Percentiles rank a stretch among this genome's conserved stretches.
Conservation (phyloP, 2,888 invertebrate genomes). For the Amitus sp. region DNA sequence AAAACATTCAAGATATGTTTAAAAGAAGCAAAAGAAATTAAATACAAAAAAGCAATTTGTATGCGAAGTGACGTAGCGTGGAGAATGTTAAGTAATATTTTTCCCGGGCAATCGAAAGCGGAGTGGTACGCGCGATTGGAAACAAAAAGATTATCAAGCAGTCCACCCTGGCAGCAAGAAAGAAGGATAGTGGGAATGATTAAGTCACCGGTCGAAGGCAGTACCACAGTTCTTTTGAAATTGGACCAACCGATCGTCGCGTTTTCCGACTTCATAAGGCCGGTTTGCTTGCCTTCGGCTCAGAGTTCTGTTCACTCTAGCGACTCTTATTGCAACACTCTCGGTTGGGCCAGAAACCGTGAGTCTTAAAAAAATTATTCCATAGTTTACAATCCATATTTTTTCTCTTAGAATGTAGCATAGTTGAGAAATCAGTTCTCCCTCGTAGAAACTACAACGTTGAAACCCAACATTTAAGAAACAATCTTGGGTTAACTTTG, state of each 20-base stretch:
- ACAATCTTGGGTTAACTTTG: too few relatives aligned
- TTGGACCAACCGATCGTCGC: constrained; percentile 79
- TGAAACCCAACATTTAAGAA: too few relatives aligned
- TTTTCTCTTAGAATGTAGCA: too few relatives aligned
- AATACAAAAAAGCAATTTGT: too few relatives aligned
- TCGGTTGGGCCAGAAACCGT: constrained; percentile 88
- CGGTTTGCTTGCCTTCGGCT: constrained; percentile 80
- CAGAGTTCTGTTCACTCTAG: constrained; percentile 61
- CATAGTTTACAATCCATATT: too few relatives aligned
- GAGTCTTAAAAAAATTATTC: constrained; percentile 49
- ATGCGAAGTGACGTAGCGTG: too few relatives aligned
- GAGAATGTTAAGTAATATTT: too few relatives aligned
- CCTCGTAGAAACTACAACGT: too few relatives aligned
- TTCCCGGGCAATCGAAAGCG: constrained; percentile 84
- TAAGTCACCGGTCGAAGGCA: constrained; percentile 89
- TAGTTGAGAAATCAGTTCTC: too few relatives aligned
- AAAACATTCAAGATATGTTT: too few relatives aligned
- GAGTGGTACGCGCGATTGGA: constrained; percentile 88
- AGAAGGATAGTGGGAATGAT: constrained; percentile 86
- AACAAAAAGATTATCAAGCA: constrained; percentile 78
- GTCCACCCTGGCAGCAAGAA: constrained; percentile 90
- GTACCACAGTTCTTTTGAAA: constrained; percentile 83
- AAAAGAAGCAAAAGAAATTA: too few relatives aligned
- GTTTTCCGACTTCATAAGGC: constrained; percentile 83
- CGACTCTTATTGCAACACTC: constrained; percentile 77